Evolutionary conservation across 92 coral and sea anemone species (phyloP).

Genomic region (Epizoanthus fatuus): DNA sequence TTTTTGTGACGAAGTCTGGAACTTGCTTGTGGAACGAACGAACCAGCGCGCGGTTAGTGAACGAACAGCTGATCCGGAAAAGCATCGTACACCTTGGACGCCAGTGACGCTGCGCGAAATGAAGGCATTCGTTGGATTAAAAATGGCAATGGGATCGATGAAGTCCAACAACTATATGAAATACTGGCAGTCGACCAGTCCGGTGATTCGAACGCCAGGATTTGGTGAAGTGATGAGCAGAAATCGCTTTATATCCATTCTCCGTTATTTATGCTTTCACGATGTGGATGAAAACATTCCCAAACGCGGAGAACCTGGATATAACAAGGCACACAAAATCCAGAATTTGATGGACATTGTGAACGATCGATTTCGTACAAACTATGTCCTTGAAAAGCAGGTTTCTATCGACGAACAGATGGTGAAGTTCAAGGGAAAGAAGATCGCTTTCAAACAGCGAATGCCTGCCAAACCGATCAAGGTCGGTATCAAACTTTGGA

Average conservation of each 20-base stretch:
- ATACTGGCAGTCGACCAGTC: conserved; percentile 11
- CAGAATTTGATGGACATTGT: conserved; percentile 7
- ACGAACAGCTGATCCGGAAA: neutral
- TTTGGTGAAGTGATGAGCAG: conserved; percentile 29
- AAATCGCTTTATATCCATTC: conserved; percentile 3
- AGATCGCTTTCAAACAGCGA: conserved; percentile 4
- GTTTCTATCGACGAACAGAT: neutral
- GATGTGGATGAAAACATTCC: conserved; percentile 14
- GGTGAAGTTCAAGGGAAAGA: conserved; percentile 23
- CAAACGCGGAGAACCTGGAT: neutral
- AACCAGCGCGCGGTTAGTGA: neutral
- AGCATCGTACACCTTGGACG: neutral
- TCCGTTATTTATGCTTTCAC: conserved; percentile 11
- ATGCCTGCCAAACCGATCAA: conserved; percentile 22
- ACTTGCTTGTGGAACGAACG: conserved; percentile 11
- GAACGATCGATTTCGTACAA: neutral
- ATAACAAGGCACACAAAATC: conserved; percentile 16
- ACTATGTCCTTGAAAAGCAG: neutral
- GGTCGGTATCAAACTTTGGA: conserved; percentile 26
- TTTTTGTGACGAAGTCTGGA: conserved; percentile 20
- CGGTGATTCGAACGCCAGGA: conserved; percentile 15
- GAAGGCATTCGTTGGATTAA: conserved; percentile 21
- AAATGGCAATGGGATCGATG: conserved; percentile 21
- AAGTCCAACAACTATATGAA: conserved; percentile 8
- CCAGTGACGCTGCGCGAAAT: neutral